A percentile compares a stretch with the other conserved stretches of the same genome.
Evolutionary conservation across 2,113 vertebrate genomes (phyloP).

Genomic region (Nerophis lumbriciformis): DNA sequence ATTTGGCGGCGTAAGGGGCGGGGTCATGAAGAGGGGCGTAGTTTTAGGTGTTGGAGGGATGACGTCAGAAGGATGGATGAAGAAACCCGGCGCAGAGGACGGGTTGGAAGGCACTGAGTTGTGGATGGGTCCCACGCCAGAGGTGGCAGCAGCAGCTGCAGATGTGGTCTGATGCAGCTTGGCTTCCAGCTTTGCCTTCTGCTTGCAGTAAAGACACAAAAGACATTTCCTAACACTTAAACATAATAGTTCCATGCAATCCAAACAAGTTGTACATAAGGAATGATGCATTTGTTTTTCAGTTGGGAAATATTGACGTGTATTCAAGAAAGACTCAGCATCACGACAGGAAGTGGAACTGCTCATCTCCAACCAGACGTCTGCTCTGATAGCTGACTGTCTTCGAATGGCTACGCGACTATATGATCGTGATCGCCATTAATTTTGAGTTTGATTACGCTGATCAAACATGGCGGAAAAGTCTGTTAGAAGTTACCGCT

Average conservation of each 20-base stretch:
- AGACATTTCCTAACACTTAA: not conserved
- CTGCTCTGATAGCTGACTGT: too few species aligned
- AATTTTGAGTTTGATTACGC: too few species aligned
- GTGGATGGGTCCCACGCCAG: conserved; percentile 86
- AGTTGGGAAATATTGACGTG: too few species aligned
- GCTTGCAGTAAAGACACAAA: conserved; percentile 40
- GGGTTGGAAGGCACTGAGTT: conserved; percentile 94
- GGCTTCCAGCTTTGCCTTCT: conserved; percentile 99
- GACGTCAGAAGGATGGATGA: conserved; percentile 96
- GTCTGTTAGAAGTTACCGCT: too few species aligned
- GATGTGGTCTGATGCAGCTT: conserved; percentile 98
- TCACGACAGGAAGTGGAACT: too few species aligned
- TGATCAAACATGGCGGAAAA: too few species aligned
- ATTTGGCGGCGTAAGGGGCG: conserved; percentile 94
- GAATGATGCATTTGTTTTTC: too few species aligned
- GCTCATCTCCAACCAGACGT: too few species aligned
- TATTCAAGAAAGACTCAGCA: too few species aligned
- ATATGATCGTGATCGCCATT: too few species aligned
- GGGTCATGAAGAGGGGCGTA: conserved; percentile 98
- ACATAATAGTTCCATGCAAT: not conserved
- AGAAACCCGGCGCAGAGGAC: conserved; percentile 89
- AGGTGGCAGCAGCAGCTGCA: conserved; percentile 80
- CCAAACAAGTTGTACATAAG: too few species aligned
- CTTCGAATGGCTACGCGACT: too few species aligned
- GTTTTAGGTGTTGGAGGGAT: conserved; percentile 98